phyloP scores from a whole-genome alignment of 2,113 vertebrate genomes.

The Ptyas mucosa region DNA sequence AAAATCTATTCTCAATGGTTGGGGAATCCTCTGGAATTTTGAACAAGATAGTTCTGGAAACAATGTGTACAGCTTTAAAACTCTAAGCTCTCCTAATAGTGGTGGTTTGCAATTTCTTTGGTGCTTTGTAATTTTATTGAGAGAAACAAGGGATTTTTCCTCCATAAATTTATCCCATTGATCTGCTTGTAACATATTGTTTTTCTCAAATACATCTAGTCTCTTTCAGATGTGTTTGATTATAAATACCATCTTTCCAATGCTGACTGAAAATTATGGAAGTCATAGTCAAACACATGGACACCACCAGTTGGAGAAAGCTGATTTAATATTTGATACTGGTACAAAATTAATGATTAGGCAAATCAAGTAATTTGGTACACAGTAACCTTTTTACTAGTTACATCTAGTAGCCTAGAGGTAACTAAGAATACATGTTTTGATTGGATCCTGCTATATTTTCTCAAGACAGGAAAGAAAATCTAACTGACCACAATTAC shows the following conservation, averaged over 20 bases:
- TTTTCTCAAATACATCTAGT: not conserved
- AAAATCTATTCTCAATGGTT: no score
- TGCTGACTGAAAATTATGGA: not conserved
- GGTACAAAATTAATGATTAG: not conserved
- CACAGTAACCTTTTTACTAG: not conserved
- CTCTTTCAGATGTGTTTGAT: not conserved
- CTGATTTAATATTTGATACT: not conserved
- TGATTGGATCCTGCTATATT: not conserved
- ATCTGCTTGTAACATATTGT: not conserved
- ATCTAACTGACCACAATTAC: no score
- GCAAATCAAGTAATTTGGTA: not conserved
- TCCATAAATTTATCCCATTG: no score
- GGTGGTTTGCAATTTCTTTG: no score
- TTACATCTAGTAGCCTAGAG: not conserved
- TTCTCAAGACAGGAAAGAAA: no score
- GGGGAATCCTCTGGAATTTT: no score
- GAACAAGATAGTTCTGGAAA: no score
- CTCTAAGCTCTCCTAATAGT: no score
- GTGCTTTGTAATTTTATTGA: no score
- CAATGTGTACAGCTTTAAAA: no score
- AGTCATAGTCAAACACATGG: not conserved
- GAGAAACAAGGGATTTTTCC: no score
- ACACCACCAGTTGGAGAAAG: not conserved
- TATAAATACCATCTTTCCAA: not conserved
- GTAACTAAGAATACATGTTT: not conserved